Base-by-base conservation (phyloP, 2,888 invertebrate species). In the Oeneis ivallda region DNA sequence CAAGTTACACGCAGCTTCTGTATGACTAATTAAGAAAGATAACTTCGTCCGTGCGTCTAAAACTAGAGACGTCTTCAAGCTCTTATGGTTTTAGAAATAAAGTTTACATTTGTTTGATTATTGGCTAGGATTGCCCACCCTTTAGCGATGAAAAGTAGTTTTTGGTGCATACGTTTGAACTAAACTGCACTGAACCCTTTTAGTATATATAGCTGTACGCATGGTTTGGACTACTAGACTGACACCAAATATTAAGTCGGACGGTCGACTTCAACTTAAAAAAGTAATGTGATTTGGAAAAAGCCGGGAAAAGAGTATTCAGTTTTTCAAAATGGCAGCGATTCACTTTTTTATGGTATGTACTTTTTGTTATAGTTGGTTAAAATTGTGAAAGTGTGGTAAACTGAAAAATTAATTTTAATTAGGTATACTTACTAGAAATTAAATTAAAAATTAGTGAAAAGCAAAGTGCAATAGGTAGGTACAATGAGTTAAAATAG, bases 261-360 rank as follows among this genome's bases (percentile, higher is more conserved):
- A 69, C 73, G 75, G 76, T 71, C 71, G 73, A 74, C 61, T 52
- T 34, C 47, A 62, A 26, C 56, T 57, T 71, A 64, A 69, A 69
- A 69, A 75, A 76, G 75, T 78, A 73, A 79, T 79, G 79, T 80
- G 77, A 77, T 75, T 75, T 76, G 71, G 79, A 79, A 79, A 77
- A 74, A 74, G 73, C 45, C 63, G 65, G 66, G 65, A 69, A 66
- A 65, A 66, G 67, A 66, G 56, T 49, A 50, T 62, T 65, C 64
- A 66, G 49, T 65, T 62, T 50, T 64, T 52, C 70, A 7, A 75
- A 64, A 76, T 77, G 77, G 72, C 75, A 60, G 71, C 67, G 63
- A 64, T 76, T 59, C 72, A 71, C 19, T 63, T 74, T 72, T 70
- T 75, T 59, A 70, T 75, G 77, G 76, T 76, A 72, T 64, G 76